These are phyloP conservation scores for Gymnorhina tibicen DNA, from an alignment of 2,113 vertebrate genomes.

Conservation along the genomic window DNA sequence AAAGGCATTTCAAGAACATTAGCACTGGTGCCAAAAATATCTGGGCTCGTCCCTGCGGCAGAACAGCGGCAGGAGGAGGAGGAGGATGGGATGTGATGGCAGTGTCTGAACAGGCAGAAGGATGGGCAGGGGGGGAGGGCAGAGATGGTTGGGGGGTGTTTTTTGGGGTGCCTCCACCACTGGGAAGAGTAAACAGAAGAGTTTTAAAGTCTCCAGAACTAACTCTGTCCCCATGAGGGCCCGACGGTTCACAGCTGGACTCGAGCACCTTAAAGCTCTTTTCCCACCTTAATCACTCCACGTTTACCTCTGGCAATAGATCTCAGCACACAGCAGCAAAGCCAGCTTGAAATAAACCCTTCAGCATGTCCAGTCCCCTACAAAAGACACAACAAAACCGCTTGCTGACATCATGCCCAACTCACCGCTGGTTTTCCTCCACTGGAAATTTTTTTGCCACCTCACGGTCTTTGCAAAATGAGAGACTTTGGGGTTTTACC, in stretches of 20 bases:
- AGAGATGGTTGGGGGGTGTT: neutral
- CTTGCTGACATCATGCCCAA: neutral
- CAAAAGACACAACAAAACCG: neutral
- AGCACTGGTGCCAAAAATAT: constrained; percentile 10
- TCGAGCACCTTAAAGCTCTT: neutral
- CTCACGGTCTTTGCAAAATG: neutral
- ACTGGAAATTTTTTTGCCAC: neutral
- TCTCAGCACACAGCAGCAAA: neutral
- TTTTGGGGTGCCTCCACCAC: neutral
- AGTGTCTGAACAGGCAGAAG: neutral
- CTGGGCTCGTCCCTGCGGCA: neutral
- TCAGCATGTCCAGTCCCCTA: neutral
- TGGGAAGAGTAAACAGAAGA: neutral
- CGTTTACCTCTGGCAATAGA: neutral
- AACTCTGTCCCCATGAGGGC: neutral
- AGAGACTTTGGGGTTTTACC: neutral
- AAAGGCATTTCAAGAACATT: constrained; percentile 35
- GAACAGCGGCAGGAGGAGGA: neutral
- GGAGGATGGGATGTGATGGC: neutral
- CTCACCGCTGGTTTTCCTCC: neutral
- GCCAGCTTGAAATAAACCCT: neutral
- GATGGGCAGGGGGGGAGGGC: neutral
- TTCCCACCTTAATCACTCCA: neutral
- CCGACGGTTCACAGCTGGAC: neutral
- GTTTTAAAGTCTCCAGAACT: neutral